Conservation (phyloP, 2,113 vertebrate genomes). For the Microtus richardsoni region DNA sequence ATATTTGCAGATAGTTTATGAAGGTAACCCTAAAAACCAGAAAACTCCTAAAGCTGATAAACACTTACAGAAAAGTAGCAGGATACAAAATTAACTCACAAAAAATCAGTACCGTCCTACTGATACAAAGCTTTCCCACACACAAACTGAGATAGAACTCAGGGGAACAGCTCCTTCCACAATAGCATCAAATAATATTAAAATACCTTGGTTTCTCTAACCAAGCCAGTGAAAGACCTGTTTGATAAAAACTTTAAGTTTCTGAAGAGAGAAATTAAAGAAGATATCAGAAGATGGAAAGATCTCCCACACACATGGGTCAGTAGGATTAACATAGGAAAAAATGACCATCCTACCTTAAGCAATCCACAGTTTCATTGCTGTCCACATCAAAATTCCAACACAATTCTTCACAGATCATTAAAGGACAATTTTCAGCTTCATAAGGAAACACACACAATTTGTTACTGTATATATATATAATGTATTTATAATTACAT, state of each 20-base stretch:
- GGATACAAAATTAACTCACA: not conserved
- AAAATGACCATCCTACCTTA: not conserved
- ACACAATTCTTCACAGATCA: not conserved
- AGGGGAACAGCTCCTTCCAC: not conserved
- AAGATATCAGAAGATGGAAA: not conserved
- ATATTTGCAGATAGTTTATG: not conserved
- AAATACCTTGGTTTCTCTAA: not conserved
- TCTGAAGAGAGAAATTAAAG: not conserved
- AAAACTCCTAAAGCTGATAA: not conserved
- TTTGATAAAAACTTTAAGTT: not conserved
- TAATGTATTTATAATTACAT: not conserved
- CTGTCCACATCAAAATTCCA: not conserved
- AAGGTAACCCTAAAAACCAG: not conserved
- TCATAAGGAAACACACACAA: too few relatives aligned
- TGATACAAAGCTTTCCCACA: not conserved
- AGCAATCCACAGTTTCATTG: not conserved
- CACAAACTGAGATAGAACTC: not conserved
- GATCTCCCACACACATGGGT: not conserved
- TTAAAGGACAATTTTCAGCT: not conserved
- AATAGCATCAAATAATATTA: not conserved
- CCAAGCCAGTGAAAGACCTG: not conserved
- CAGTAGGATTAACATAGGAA: not conserved
- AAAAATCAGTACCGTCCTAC: not conserved
- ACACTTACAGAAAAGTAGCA: not conserved
- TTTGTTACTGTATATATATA: not conserved